phyloP scores from a whole-genome alignment of 2,888 invertebrate species.

The Rutpela maculata region DNA sequence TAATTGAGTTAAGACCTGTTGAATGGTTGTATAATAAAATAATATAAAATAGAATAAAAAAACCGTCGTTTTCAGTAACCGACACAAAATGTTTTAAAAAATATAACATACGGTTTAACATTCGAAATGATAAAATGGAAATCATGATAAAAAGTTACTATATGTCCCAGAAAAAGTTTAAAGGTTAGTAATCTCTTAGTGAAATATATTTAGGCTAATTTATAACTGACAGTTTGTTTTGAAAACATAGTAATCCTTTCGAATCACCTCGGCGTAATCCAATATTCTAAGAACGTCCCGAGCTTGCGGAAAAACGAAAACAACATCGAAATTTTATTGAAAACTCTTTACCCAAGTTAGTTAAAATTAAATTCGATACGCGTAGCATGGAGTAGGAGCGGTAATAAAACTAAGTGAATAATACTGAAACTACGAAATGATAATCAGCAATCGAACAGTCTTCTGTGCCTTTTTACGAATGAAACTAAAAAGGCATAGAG shows the following conservation, averaged over 20 bases:
- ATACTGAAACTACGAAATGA: background rate
- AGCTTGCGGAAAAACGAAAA: background rate
- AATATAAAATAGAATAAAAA: too few species aligned
- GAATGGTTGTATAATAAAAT: too few species aligned
- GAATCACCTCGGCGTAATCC: constrained; percentile 3
- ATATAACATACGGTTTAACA: too few species aligned
- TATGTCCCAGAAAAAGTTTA: background rate
- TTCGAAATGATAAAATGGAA: too few species aligned
- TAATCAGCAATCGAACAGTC: background rate
- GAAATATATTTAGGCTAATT: background rate
- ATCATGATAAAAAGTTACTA: background rate
- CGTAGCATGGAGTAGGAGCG: background rate
- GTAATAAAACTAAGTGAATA: background rate
- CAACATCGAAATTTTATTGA: background rate
- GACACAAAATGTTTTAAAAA: too few species aligned
- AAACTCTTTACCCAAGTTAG: background rate
- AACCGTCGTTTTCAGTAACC: too few species aligned
- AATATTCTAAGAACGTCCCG: background rate
- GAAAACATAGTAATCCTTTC: background rate
- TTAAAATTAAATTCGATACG: constrained; percentile 5
- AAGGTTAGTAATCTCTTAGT: background rate
- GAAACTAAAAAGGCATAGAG: too few species aligned
- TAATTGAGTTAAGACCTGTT: too few species aligned
- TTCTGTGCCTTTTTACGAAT: background rate
- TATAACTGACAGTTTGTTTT: constrained; percentile 1